Conservation (phyloP, 2,888 invertebrate species). For the Nephrocerus scutellatus region DNA sequence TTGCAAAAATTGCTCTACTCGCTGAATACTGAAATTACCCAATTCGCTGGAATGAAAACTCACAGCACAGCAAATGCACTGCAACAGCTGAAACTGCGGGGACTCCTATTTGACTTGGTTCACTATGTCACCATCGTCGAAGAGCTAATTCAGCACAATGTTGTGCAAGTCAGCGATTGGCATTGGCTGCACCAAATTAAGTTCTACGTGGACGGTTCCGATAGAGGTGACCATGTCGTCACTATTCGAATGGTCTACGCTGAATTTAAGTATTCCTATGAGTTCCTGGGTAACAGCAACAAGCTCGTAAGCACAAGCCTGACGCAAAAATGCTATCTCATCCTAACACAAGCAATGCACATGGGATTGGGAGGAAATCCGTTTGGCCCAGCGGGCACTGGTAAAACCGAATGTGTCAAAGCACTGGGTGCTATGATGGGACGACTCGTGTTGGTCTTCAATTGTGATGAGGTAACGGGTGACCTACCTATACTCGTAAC, state of each 20-base stretch:
- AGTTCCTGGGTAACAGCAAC: constrained; percentile 93
- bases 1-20: constrained; percentile 51
- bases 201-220: constrained; percentile 55
- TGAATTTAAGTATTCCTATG: constrained; percentile 92
- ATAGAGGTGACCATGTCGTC: constrained; percentile 27
- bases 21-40: constrained; percentile 47
- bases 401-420: constrained; percentile 98
- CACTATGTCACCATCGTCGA: constrained; percentile 82
- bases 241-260: constrained; percentile 82
- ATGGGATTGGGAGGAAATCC: constrained; percentile 97
- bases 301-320: constrained; percentile 93
- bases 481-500: background rate
- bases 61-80: constrained; percentile 50
- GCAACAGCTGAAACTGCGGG: constrained; percentile 79
- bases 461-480: constrained; percentile 83
- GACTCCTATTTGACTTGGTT: constrained; percentile 86
- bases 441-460: constrained; percentile 89
- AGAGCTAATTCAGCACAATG: constrained; percentile 62
- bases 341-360: constrained; percentile 92
- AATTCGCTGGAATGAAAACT: constrained; percentile 37
- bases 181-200: constrained; percentile 91
- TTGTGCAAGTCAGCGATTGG: constrained; percentile 71
- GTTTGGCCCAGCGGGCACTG: constrained; percentile 98
- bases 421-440: constrained; percentile 86
- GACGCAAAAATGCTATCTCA: constrained; percentile 96